Percentiles rank a stretch among this genome's conserved stretches.
These are phyloP conservation scores for Nesidiocoris tenuis DNA, from an alignment of 2,888 invertebrate species.

Conservation along the genomic window DNA sequence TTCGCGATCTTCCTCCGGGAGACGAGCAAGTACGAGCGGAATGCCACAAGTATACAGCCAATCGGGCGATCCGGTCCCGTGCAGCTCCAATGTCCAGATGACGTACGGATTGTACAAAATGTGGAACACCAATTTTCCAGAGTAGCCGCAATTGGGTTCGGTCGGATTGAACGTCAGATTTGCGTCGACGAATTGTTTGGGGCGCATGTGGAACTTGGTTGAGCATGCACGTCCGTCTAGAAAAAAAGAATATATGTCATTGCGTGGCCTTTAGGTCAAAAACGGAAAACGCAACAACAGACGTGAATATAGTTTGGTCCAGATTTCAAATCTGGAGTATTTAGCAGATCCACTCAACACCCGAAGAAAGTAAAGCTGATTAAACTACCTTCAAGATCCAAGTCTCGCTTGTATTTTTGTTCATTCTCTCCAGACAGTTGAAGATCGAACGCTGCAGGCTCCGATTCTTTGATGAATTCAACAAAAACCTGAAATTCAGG, in stretches of 20 bases:
- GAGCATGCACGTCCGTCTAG: too few species aligned
- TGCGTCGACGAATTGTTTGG: constrained; percentile 2
- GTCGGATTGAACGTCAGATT: constrained; percentile 3
- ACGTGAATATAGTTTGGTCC: too few species aligned
- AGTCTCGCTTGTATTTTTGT: background rate
- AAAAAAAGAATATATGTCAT: too few species aligned
- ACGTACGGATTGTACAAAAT: constrained; percentile 27
- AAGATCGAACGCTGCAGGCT: background rate
- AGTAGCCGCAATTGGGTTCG: background rate
- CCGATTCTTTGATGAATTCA: background rate
- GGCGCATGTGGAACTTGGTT: constrained; percentile 7
- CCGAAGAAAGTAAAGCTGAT: too few species aligned
- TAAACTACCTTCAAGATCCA: background rate
- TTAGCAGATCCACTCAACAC: too few species aligned
- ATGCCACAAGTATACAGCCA: constrained; percentile 12
- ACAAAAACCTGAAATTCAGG: background rate
- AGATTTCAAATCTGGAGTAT: too few species aligned
- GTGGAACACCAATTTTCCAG: background rate
- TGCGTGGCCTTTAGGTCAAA: too few species aligned
- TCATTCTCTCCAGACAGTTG: background rate
- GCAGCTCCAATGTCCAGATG: constrained; percentile 4
- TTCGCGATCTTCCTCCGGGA: background rate
- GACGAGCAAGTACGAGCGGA: too few species aligned
- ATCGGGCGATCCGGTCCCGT: constrained; percentile 10
- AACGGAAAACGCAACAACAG: too few species aligned